Percentiles rank a stretch among this genome's conserved stretches.
Evolutionary conservation across 2,888 invertebrate species (phyloP).

Genomic region (Sepiola atlantica): DNA sequence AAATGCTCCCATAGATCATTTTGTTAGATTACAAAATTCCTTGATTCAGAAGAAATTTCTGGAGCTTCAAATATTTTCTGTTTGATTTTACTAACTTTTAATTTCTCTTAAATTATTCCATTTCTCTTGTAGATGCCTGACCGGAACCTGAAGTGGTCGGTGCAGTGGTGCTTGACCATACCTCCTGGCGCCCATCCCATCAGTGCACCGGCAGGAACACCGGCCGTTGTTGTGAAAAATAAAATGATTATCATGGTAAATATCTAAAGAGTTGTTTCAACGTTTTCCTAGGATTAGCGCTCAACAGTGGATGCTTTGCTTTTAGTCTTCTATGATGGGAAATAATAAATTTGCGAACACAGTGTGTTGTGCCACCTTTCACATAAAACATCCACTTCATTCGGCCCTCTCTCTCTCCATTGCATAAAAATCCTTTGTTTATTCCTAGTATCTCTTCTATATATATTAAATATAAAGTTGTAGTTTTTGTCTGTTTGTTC

Average conservation of each 20-base stretch:
- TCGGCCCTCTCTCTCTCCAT: no score
- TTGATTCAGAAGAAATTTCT: background rate
- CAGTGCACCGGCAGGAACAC: conserved; percentile 91
- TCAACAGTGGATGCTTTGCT: background rate
- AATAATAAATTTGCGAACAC: background rate
- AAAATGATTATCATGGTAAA: conserved; percentile 92
- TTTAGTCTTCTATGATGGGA: background rate
- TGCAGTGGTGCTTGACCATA: conserved; percentile 93
- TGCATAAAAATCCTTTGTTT: no score
- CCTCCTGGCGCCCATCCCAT: conserved; percentile 90
- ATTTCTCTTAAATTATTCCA: background rate
- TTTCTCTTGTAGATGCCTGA: conserved; percentile 69
- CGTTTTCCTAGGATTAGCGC: background rate
- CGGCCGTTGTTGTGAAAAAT: conserved; percentile 88
- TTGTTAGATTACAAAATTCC: background rate
- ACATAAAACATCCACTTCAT: no score
- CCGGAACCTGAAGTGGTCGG: conserved; percentile 86
- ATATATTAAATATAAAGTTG: no score
- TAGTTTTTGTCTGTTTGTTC: no score
- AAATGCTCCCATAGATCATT: background rate
- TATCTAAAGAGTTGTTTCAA: conserved; percentile 45
- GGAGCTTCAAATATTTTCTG: no score
- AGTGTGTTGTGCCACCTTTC: no score
- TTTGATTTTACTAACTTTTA: background rate
- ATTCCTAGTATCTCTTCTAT: no score